phyloP scores from a whole-genome alignment of 2,113 vertebrate genomes.

The Seriola rivoliana region DNA sequence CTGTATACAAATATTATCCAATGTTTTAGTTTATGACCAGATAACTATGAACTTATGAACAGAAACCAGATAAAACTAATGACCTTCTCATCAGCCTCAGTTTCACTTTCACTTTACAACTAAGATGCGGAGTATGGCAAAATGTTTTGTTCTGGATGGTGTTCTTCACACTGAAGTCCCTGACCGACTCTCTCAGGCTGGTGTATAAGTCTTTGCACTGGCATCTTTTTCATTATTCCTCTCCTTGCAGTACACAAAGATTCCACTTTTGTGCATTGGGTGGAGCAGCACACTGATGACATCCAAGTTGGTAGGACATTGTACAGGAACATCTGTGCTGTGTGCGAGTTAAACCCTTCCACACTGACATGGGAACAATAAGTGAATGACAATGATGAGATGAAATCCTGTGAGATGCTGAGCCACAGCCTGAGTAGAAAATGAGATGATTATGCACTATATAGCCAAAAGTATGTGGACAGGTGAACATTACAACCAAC shows the following conservation, averaged over 20 bases:
- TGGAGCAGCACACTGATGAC: neutral
- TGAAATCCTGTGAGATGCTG: neutral
- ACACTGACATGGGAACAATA: too few relatives aligned
- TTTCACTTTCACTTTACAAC: too few relatives aligned
- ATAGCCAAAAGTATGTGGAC: too few relatives aligned
- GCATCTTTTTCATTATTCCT: constrained; percentile 26
- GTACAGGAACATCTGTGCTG: neutral
- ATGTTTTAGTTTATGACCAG: too few relatives aligned
- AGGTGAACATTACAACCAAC: neutral
- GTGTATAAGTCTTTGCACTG: neutral
- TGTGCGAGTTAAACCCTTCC: neutral
- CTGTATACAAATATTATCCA: neutral
- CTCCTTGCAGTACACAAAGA: neutral
- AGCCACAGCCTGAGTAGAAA: neutral
- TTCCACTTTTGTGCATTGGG: neutral
- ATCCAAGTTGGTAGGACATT: neutral
- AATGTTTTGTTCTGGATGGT: neutral
- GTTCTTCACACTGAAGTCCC: neutral
- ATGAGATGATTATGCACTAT: neutral
- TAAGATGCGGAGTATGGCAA: neutral
- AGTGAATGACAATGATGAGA: neutral
- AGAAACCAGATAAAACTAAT: too few relatives aligned
- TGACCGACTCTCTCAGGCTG: neutral
- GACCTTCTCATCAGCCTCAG: too few relatives aligned
- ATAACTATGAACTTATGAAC: too few relatives aligned